Conservation (phyloP, 2,888 invertebrate genomes). For the Hoplodrina blanda region DNA sequence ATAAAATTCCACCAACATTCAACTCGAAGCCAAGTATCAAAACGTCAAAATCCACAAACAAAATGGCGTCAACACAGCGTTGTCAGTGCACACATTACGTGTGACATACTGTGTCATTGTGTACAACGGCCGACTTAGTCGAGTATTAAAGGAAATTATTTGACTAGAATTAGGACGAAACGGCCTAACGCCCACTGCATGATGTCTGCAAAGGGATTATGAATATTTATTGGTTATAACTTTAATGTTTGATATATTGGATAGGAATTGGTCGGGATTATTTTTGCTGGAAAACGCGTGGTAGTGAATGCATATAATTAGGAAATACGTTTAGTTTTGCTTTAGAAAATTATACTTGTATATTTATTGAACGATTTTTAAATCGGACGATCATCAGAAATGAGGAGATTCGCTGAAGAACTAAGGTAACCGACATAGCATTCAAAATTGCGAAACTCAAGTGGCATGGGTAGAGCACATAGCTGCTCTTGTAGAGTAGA, state of each 20-base stretch:
- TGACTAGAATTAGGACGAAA: slow-evolving; percentile 72
- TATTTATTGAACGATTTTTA: not conserved
- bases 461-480: no score
- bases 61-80: slow-evolving; percentile 68
- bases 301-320: slow-evolving; percentile 39
- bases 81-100: slow-evolving; percentile 88
- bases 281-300: slow-evolving; percentile 43
- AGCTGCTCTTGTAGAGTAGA: no score
- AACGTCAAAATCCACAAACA: slow-evolving; percentile 43
- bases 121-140: slow-evolving; percentile 82
- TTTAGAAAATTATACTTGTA: not conserved
- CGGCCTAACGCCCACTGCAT: slow-evolving; percentile 71
- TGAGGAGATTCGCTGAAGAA: no score
- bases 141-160: slow-evolving; percentile 84
- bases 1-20: not conserved
- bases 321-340: slow-evolving; percentile 17
- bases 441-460: no score
- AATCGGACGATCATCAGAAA: no score
- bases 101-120: slow-evolving; percentile 88
- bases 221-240: slow-evolving; percentile 66
- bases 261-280: slow-evolving; percentile 45
- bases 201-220: slow-evolving; percentile 66
- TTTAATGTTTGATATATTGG: slow-evolving; percentile 65
- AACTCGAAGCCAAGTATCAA: slow-evolving; percentile 73
- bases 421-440: no score